A percentile compares a stretch with the other conserved stretches of the same genome.
phyloP scores from a whole-genome alignment of 2,113 vertebrate genomes.

The Helogale parvula region DNA sequence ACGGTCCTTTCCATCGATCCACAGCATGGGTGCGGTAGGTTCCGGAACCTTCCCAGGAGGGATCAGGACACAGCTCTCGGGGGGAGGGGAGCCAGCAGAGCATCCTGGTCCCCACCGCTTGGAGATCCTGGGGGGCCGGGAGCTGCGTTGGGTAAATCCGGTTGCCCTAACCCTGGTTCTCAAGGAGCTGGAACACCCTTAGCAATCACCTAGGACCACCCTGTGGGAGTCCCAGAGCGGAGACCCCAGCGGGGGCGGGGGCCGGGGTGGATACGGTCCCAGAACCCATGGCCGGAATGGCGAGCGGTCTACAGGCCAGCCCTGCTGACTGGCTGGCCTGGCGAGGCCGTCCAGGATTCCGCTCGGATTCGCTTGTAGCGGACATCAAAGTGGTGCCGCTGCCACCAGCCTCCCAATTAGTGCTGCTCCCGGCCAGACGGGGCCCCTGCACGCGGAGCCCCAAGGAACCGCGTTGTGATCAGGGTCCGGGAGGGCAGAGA shows the following conservation, averaged over 20 bases:
- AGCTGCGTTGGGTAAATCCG: background rate
- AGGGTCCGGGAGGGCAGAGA: background rate
- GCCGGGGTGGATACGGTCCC: background rate
- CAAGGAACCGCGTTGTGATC: background rate
- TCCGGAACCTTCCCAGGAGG: background rate
- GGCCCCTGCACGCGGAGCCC: background rate
- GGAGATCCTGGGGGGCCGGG: accelerated
- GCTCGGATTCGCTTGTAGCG: constrained; percentile 51
- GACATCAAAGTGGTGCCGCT: constrained; percentile 71
- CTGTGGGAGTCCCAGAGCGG: background rate
- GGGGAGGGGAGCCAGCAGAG: background rate
- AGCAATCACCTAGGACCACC: background rate
- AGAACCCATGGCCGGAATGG: background rate
- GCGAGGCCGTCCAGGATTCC: constrained; percentile 53
- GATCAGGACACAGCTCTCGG: background rate
- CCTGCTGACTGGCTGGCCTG: constrained; percentile 16
- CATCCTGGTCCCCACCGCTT: background rate
- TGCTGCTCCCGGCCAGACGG: constrained; percentile 57
- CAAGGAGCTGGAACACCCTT: background rate
- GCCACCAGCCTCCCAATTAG: constrained; percentile 70
- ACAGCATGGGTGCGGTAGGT: background rate
- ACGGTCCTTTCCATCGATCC: background rate
- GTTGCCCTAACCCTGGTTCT: background rate
- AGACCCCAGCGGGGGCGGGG: background rate
- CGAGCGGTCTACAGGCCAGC: background rate